Evolutionary conservation across 2,888 invertebrate genomes (phyloP), one percentile per base, ranked within the genome.

Genomic region (Hyposoter didymator): DNA sequence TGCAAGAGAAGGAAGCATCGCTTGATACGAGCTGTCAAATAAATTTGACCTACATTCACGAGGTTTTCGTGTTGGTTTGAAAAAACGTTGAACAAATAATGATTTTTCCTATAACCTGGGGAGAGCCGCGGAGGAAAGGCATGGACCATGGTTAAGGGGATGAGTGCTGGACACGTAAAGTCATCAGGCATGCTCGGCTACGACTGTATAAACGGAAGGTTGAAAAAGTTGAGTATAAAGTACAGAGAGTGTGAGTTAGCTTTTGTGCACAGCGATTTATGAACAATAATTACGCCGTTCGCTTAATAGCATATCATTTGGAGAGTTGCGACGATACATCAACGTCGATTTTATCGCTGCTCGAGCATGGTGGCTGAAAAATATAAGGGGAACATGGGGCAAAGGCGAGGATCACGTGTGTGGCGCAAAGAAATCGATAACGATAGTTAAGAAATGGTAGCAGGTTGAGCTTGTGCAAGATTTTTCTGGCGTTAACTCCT

Each of bases 301-400:
- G 67, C 75, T 86, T 88, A 88, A 90, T 90, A 88, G 88, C 88
- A 89, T 87, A 88, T 90, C 88, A 88, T 90, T 90, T 89, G 74
- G 88, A 87, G 82, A 79, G 86, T 75, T 85, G 82, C 87, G 84
- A 87, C 87, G 85, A 89, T 90, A 88, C 85, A 89, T 88, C 89
- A 88, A 83, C 59, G 81, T 84, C 87, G 89, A 89, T 90, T 87
- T 87, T 89, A 89, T 90, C 89, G 88, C 59, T 7, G 32, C 74
- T 67, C 55, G 78, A 69, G 35, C 73, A 17, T 45, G 28, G 45
- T 55, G 52, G 59, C 19, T 74, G 35, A 43, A 66, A 62, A 66
- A 74, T 47, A 35, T 22, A 49, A 67, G 17, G 8, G 52, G 32
- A 5, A 12, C 2, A 22, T 12, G 19, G 55, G 28, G 43, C 12